Evolutionary conservation across 2,888 invertebrate genomes (phyloP).

Genomic region (Agrotis segetum): DNA sequence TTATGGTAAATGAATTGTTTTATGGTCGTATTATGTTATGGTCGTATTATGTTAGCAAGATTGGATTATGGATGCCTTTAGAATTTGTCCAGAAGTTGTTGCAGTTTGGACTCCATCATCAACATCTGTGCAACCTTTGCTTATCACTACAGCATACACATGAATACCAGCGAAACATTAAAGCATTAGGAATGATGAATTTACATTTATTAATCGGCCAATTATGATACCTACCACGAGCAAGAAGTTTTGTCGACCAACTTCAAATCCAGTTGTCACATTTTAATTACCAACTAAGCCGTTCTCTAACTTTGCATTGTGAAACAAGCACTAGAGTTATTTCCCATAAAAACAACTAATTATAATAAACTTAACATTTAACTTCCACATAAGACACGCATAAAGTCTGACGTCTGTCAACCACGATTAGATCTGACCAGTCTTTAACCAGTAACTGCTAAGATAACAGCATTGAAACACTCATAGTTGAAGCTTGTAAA

Average conservation of each 20-base stretch:
- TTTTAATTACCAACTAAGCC: too few relatives aligned
- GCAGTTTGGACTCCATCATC: too few relatives aligned
- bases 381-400: constrained; percentile 37
- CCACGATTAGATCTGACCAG: constrained; percentile 48
- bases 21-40: constrained; percentile 15
- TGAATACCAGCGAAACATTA: too few relatives aligned
- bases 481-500: constrained; percentile 33
- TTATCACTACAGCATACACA: too few relatives aligned
- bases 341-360: constrained; percentile 43
- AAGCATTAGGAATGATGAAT: too few relatives aligned
- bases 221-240: too few relatives aligned
- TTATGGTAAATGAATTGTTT: constrained; percentile 25
- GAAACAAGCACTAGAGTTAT: not conserved
- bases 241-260: too few relatives aligned
- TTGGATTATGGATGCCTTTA: too few relatives aligned
- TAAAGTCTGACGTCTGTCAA: constrained; percentile 45
- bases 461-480: constrained; percentile 17
- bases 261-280: too few relatives aligned
- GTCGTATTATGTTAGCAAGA: constrained; percentile 2
- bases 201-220: too few relatives aligned
- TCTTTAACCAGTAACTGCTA: constrained; percentile 40
- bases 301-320: not conserved
- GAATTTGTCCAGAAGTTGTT: not conserved
- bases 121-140: too few relatives aligned
- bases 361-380: constrained; percentile 50